phyloP scores from a whole-genome alignment of 1,140 invertebrate genomes.

The Camponotus vicinus region DNA sequence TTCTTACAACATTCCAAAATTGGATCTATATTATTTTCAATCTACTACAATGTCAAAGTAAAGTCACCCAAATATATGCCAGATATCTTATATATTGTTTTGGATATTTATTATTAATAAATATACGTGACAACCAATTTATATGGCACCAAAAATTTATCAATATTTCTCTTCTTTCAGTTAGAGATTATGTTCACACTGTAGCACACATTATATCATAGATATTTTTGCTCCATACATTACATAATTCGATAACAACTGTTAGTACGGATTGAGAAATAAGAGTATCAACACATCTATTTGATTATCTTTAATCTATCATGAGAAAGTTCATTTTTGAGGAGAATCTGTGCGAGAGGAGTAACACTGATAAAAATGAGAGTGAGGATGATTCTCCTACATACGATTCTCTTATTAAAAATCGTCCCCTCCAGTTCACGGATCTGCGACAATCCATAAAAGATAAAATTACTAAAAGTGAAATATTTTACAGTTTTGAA shows the following conservation, averaged over 20 bases:
- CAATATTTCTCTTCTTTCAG: neutral
- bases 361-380: neutral
- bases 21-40: neutral
- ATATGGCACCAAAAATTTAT: neutral
- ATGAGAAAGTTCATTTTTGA: constrained; percentile 21
- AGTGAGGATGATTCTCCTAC: neutral
- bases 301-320: neutral
- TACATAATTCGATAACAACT: constrained; percentile 42
- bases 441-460: constrained; percentile 64
- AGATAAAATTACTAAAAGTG: constrained; percentile 60
- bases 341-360: neutral
- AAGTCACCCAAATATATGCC: neutral
- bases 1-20: neutral
- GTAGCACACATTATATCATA: neutral
- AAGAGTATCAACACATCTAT: neutral
- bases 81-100: constrained; percentile 1
- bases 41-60: neutral
- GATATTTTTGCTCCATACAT: neutral
- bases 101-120: constrained; percentile 3
- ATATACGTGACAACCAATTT: neutral
- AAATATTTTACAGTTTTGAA: constrained; percentile 77
- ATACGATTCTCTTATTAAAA: neutral
- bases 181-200: neutral
- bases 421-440: neutral
- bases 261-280: neutral